These are phyloP conservation scores for Corythucha ciliata DNA, from an alignment of 2,888 invertebrate species.

Conservation along the genomic window DNA sequence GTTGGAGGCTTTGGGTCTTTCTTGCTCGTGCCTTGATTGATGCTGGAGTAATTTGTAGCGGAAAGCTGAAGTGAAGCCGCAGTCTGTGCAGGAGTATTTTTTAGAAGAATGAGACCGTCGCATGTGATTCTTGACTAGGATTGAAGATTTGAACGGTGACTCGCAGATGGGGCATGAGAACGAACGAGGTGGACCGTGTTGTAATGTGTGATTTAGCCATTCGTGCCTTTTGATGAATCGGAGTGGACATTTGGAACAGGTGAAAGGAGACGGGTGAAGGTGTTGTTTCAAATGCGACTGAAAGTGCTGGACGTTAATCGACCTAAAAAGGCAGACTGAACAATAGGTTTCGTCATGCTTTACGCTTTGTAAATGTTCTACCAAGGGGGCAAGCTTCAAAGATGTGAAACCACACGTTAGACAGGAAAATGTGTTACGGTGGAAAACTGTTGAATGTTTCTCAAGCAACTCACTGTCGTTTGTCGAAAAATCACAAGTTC, in stretches of 20 bases:
- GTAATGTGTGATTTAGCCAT: constrained; percentile 21
- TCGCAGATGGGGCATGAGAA: constrained; percentile 8
- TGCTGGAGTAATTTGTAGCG: constrained; percentile 21
- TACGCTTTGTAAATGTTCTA: constrained; percentile 19
- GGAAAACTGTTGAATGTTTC: constrained; percentile 24
- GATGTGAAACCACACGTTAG: constrained; percentile 21
- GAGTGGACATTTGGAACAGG: constrained; percentile 18
- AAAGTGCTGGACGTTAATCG: constrained; percentile 3
- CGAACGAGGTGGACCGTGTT: constrained; percentile 10
- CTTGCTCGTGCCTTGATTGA: constrained; percentile 16
- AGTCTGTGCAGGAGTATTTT: constrained; percentile 8
- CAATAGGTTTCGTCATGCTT: constrained; percentile 19
- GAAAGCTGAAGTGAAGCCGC: constrained; percentile 23
- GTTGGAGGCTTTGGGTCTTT: neutral
- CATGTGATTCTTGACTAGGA: constrained; percentile 1
- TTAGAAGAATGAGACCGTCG: neutral
- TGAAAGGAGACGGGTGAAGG: constrained; percentile 17
- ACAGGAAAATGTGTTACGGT: constrained; percentile 22
- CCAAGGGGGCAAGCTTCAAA: constrained; percentile 19
- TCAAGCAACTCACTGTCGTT: constrained; percentile 10
- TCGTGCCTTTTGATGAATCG: constrained; percentile 16
- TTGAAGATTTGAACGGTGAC: constrained; percentile 6
- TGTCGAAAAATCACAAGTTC: constrained; percentile 6
- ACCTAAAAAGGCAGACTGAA: constrained; percentile 23
- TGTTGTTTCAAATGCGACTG: constrained; percentile 20